A percentile compares a stretch with the other conserved stretches of the same genome.
phyloP scores from a whole-genome alignment of 2,797 vertebrate species.

The Emys orbicularis region DNA sequence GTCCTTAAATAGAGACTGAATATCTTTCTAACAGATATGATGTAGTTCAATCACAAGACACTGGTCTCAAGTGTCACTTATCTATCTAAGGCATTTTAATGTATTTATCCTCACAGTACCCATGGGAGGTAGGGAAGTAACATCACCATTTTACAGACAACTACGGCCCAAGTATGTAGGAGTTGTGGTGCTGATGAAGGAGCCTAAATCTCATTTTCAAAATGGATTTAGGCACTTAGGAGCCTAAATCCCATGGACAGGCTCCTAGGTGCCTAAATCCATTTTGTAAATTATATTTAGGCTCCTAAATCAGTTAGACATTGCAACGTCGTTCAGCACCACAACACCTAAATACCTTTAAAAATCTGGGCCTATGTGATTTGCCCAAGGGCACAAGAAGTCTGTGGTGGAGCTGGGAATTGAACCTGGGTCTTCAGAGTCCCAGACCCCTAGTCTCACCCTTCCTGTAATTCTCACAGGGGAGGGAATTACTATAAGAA shows the following conservation, averaged over 20 bases:
- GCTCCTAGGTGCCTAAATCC: no score
- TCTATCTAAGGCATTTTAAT: background rate
- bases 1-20: background rate
- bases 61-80: background rate
- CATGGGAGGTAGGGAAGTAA: background rate
- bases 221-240: no score
- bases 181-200: no score
- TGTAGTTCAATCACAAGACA: background rate
- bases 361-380: background rate
- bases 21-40: background rate
- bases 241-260: no score
- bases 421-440: background rate
- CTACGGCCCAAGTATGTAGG: no score
- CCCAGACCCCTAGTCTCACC: background rate
- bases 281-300: no score
- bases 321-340: no score
- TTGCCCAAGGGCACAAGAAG: background rate
- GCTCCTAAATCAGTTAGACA: no score
- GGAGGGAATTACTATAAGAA: background rate
- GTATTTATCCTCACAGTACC: background rate
- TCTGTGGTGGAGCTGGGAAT: background rate
- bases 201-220: no score
- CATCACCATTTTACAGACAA: background rate
- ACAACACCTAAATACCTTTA: background rate
- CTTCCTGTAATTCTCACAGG: background rate